phyloP scores from a whole-genome alignment of 2,113 vertebrate species.

The Sterrhoptilus dennistouni region DNA sequence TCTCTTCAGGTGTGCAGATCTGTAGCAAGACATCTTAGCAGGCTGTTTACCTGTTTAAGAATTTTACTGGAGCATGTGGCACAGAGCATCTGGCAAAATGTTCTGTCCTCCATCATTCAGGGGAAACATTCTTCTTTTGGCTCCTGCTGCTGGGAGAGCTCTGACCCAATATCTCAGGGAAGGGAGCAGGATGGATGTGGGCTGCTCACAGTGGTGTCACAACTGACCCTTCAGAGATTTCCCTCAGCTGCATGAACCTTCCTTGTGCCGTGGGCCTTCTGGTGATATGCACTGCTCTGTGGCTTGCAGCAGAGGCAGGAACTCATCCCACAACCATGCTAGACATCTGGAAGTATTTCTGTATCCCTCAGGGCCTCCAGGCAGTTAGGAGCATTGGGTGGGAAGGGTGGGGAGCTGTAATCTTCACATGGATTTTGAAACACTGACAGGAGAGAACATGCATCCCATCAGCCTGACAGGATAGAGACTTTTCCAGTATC shows the following conservation, averaged over 20 bases:
- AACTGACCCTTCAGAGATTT: not conserved
- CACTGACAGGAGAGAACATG: not conserved
- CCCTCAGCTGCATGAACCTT: accelerated
- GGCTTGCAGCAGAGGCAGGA: not conserved
- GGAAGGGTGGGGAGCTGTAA: not conserved
- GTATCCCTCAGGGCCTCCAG: not conserved
- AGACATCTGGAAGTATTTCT: slow-evolving; percentile 9
- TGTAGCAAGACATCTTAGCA: not conserved
- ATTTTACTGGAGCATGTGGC: not conserved
- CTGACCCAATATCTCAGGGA: not conserved
- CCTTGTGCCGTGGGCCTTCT: not conserved
- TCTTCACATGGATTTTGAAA: not conserved
- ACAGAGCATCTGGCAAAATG: not conserved
- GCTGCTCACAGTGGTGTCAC: not conserved
- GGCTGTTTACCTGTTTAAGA: not conserved
- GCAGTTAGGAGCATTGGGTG: not conserved
- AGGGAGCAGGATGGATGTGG: not conserved
- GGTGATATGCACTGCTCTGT: not conserved
- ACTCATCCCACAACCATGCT: not conserved
- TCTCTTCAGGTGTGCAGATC: not conserved
- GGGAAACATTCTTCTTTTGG: not conserved
- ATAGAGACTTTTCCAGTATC: not conserved
- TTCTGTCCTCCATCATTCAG: not conserved
- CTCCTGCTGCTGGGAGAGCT: not conserved
- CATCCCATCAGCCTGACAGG: not conserved